Base-by-base conservation (phyloP, 2,888 invertebrate genomes). In the Deilephila porcellus region DNA sequence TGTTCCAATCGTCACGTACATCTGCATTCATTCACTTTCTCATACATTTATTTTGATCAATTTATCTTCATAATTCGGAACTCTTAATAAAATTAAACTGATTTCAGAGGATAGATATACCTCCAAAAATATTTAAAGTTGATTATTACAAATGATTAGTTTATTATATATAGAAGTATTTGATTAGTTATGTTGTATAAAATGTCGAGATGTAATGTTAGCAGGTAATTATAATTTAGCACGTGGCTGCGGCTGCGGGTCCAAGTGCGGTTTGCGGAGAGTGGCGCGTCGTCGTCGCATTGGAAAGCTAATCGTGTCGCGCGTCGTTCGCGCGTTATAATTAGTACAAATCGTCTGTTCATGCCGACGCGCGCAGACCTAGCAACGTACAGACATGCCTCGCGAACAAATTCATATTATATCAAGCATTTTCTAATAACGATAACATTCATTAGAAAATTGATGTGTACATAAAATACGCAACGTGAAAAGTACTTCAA, bases 341-440 rank as follows among this genome's bases (percentile, higher is more conserved):
- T 94, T 93, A 93, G 92, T 93, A 94, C 93, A 94, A 94, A 93
- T 93, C 88, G 93, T 89, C 87, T 91, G 86, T 86, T 86, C 83
- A 79, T 79, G 84, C 82, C 83, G 85, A 76, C 77, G 74, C 64
- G 70, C 76, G 73, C 80, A 91, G 92, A 88, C 72, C 77, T 83
- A 79, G 6, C 74, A 85, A 88, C 32, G 60, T 56, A 70, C 80
- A 91, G 91, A 93, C 73, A 78, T 64, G 29, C 20, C 70, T 32
- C 29, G 29, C 25, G n/a, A 17, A 29, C n/a, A 29, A 60, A 25
- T 29, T 20, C 7, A 62, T 29, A 29, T 14, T 62, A 62, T 20
- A n/a, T 11, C n/a, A 32, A 25, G 14, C 5, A 62, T 17, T 29
- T 62, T 19, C 62, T 14, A 45, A 45, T 45, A 45, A 45, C 11